Evolutionary conservation across 2,113 vertebrate species (phyloP).

Genomic region (Mastomys coucha): DNA sequence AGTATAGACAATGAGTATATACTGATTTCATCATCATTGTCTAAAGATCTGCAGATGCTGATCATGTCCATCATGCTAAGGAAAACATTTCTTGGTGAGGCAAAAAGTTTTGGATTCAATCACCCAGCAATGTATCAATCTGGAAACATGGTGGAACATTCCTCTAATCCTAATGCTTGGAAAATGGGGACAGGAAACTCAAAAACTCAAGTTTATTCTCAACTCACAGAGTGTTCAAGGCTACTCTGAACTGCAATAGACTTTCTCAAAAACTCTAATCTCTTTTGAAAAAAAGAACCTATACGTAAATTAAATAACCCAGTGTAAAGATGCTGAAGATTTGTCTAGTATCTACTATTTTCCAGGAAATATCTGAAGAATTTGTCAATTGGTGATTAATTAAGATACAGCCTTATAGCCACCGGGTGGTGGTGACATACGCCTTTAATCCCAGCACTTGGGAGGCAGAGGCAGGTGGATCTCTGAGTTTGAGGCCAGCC

Average conservation of each 20-base stretch:
- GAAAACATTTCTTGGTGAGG: background rate
- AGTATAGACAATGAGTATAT: background rate
- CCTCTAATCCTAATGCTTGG: background rate
- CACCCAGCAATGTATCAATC: background rate
- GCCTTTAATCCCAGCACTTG: too few relatives aligned
- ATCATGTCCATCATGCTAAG: background rate
- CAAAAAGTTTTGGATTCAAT: background rate
- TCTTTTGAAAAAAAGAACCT: background rate
- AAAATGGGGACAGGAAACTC: background rate
- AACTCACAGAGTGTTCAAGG: too few relatives aligned
- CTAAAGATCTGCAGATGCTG: background rate
- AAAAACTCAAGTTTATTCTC: background rate
- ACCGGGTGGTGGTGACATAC: too few relatives aligned
- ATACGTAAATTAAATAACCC: background rate
- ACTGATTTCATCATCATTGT: background rate
- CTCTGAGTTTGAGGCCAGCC: too few relatives aligned
- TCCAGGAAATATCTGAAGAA: background rate
- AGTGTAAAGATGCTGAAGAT: background rate
- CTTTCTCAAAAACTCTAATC: background rate
- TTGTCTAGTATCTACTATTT: background rate
- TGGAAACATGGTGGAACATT: too few relatives aligned
- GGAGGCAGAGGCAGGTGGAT: too few relatives aligned
- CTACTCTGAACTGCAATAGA: background rate
- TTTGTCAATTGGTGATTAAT: background rate
- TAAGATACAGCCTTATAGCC: too few relatives aligned